Base-by-base conservation (phyloP, 2,113 vertebrate species). In the Apaloderma vittatum region DNA sequence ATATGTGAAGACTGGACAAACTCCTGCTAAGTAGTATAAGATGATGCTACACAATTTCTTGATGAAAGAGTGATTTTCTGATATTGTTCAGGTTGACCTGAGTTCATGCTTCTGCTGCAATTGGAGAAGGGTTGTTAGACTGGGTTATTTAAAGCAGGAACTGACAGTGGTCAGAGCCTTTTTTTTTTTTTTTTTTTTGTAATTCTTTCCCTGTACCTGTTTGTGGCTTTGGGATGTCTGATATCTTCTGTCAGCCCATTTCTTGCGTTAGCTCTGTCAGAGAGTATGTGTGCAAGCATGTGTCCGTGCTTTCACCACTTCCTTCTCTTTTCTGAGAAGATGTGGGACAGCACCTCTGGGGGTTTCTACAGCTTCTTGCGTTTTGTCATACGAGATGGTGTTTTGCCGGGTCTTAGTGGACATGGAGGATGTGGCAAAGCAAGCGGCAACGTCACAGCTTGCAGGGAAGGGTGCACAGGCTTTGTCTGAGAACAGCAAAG, bases 291-390 rank as follows among this genome's bases (percentile, higher is more conserved):
- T 89, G 76, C 72, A 54, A 93, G 57, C 36, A 3, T 29, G 26
- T 49, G 79, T 80, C 82, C 19, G 3, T 61, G 73, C 61, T 71
- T 91, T 88, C 80, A 72, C 61, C 92, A 92, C 93, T 96, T 96
- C 95, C 94, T 96, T 93, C 86, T 93, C 90, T 55, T 75, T 94
- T 95, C 30, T 77, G 58, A 92, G 71, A 84, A 95, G 90, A 93
- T 86, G 79, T 26, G 46, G 58, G 45, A 46, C 75, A 86, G 88
- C 57, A 15, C 51, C 3, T 2, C 86, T 79, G 89, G 78, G 81
- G 90, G 27, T 63, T 81, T 93, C 71, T 90, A 8, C 59, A 81
- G 52, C 54, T 68, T 43, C 75, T 80, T 30, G 51, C 4, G 1
- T 70, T 71, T 75, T 84, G 46, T 82, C 15, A 17, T 32, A 46